phyloP scores from a whole-genome alignment of 2,797 vertebrate species.

The Falco naumanni region DNA sequence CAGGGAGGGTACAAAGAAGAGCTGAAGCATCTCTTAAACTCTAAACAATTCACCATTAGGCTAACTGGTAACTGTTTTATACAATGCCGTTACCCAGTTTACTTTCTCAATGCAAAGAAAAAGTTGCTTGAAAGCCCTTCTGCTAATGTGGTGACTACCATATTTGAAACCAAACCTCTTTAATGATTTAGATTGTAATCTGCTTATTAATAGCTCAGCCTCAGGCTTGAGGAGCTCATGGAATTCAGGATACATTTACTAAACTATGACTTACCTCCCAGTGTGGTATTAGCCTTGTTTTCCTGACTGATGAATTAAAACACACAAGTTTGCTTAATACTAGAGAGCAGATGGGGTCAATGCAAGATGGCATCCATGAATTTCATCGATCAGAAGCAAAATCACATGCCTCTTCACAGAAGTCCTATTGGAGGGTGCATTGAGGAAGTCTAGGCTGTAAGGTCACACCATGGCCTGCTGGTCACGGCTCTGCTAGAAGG shows the following conservation, averaged over 20 bases:
- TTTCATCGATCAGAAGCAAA: not conserved
- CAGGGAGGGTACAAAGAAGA: not conserved
- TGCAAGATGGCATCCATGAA: not conserved
- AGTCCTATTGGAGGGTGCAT: not conserved
- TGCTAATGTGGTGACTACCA: not conserved
- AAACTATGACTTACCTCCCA: not conserved
- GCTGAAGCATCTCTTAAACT: not conserved
- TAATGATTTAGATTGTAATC: not conserved
- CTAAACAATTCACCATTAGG: not conserved
- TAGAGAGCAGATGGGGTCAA: not conserved
- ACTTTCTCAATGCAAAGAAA: not conserved
- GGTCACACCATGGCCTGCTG: rapidly evolving
- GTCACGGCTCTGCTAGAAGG: not conserved
- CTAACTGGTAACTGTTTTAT: not conserved
- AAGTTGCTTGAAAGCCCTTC: not conserved
- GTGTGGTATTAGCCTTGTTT: not conserved
- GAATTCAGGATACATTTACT: not conserved
- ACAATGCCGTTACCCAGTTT: not conserved
- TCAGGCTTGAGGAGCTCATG: not conserved
- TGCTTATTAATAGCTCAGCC: not conserved
- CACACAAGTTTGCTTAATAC: not conserved
- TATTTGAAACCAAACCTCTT: not conserved
- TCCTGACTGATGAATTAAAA: not conserved
- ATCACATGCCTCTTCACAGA: not conserved
- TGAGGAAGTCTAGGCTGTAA: not conserved